A percentile compares a stretch with the other conserved stretches of the same genome.
phyloP scores from a whole-genome alignment of 2,113 vertebrate genomes.

The Prinia subflava region DNA sequence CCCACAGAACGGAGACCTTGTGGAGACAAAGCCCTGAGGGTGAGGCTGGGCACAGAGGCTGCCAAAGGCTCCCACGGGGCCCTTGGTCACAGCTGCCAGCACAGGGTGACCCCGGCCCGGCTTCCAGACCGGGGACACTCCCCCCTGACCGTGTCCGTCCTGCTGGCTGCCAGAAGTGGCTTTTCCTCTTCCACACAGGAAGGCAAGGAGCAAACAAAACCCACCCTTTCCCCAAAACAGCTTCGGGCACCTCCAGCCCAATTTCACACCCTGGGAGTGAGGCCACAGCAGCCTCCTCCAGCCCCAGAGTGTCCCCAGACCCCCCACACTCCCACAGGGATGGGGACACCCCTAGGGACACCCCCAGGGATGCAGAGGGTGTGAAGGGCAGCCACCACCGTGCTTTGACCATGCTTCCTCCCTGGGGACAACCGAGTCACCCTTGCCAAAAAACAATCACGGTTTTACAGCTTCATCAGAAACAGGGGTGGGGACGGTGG shows the following conservation, averaged over 20 bases:
- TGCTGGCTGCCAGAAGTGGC: not conserved
- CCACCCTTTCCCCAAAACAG: not conserved
- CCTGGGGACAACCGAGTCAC: rapidly evolving
- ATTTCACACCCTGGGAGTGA: rapidly evolving
- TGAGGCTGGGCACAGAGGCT: not conserved
- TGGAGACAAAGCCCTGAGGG: not conserved
- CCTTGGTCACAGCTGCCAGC: not conserved
- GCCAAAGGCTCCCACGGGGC: rapidly evolving
- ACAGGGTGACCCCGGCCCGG: rapidly evolving
- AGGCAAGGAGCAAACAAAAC: not conserved
- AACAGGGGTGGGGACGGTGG: not conserved
- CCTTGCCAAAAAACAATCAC: not conserved
- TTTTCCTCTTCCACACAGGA: constrained; percentile 15
- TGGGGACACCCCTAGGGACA: not conserved
- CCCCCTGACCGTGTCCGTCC: not conserved
- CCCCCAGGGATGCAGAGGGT: not conserved
- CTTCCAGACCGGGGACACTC: not conserved
- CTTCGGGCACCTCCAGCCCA: not conserved
- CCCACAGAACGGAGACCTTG: rapidly evolving
- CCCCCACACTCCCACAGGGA: rapidly evolving
- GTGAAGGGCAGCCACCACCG: rapidly evolving
- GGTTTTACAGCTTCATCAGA: not conserved
- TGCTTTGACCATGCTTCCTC: not conserved
- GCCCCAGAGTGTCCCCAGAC: not conserved
- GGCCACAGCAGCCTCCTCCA: not conserved